Evolutionary conservation across 2,113 vertebrate genomes (phyloP), one percentile per base, ranked within the genome.

Genomic region (Canis aureus): DNA sequence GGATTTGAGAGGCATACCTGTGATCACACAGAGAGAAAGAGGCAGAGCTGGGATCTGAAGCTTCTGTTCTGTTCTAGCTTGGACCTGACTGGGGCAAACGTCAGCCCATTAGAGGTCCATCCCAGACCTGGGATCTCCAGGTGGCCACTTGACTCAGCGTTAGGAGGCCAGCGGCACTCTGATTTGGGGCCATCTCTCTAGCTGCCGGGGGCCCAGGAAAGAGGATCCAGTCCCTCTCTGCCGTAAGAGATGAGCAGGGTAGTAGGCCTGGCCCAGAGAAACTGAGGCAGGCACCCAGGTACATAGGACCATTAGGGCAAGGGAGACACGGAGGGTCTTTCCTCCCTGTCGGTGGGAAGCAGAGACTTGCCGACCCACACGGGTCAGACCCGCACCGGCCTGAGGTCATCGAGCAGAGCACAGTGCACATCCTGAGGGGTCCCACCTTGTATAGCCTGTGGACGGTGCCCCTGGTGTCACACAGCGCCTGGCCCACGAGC

Each of bases 401-500:
- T 43, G 43, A 53, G 35, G 19, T 29, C 71, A 19, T 16, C 22
- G 15, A 1, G 8, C 29, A 38, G 71, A 11, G 71, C 49, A 57
- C 25, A 1, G 10, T 3, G 3, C 62, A 53, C 60, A 32, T 5
- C 17, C 8, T 4, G 27, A 17, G 29, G 16, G n/a, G 3, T 35
- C 2, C 57, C 38, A 4, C 19, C 20, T 23, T 9, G 2, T 19
- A 27, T 38, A 53, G 53, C 62, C 71, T 32, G 9, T 69, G 19
- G 53, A 38, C 1, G 0, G 55, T 1, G 51, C 11, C 38, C 8
- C 5, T 10, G 11, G 23, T 1, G 3, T 25, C 86, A 12, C 2
- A 8, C 57, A 1, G 55, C 8, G 0, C 19, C 43, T 35, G 10
- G 27, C 51, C 78, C 35, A 16, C 1, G 1, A 16, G 27, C 35